A percentile compares a stretch with the other conserved stretches of the same genome.
Evolutionary conservation across 1,140 invertebrate genomes (phyloP).

Genomic region (Tetramorium simillimum): DNA sequence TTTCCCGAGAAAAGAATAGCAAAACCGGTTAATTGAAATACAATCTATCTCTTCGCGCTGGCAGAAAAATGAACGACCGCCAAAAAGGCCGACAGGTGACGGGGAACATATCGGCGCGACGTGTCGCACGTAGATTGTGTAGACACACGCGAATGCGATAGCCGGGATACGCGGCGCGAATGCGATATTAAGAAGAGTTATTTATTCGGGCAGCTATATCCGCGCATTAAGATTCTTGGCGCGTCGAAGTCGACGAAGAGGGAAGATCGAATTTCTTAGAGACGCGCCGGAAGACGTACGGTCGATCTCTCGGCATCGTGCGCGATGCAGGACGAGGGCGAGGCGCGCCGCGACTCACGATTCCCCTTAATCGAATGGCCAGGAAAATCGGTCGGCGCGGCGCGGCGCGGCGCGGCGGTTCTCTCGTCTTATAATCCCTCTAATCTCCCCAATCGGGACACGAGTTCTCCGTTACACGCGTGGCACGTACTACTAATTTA

Average conservation of each 20-base stretch:
- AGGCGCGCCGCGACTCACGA: neutral
- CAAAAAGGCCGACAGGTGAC: slow-evolving; percentile 55
- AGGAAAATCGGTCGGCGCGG: slow-evolving; percentile 15
- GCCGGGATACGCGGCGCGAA: slow-evolving; percentile 62
- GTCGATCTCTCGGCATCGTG: slow-evolving; percentile 3
- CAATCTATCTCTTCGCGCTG: neutral
- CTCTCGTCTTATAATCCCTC: slow-evolving; percentile 62
- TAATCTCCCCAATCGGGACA: slow-evolving; percentile 69
- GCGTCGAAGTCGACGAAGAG: slow-evolving; percentile 37
- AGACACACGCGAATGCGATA: slow-evolving; percentile 62
- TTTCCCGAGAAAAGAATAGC: neutral
- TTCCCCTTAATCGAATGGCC: slow-evolving; percentile 47
- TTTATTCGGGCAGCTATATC: slow-evolving; percentile 54
- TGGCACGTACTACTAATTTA: slow-evolving; percentile 75
- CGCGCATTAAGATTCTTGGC: slow-evolving; percentile 65
- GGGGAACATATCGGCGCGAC: slow-evolving; percentile 24
- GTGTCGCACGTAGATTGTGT: slow-evolving; percentile 58
- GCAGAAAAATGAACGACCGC: neutral
- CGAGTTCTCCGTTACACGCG: slow-evolving; percentile 71
- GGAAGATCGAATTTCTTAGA: slow-evolving; percentile 61
- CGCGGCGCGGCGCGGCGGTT: neutral
- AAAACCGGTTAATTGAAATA: neutral
- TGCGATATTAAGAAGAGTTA: slow-evolving; percentile 66
- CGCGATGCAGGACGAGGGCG: neutral
- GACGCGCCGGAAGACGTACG: slow-evolving; percentile 56